These are phyloP conservation scores for Clarias magur DNA, from an alignment of 2,113 vertebrate genomes.

Conservation along the genomic window DNA sequence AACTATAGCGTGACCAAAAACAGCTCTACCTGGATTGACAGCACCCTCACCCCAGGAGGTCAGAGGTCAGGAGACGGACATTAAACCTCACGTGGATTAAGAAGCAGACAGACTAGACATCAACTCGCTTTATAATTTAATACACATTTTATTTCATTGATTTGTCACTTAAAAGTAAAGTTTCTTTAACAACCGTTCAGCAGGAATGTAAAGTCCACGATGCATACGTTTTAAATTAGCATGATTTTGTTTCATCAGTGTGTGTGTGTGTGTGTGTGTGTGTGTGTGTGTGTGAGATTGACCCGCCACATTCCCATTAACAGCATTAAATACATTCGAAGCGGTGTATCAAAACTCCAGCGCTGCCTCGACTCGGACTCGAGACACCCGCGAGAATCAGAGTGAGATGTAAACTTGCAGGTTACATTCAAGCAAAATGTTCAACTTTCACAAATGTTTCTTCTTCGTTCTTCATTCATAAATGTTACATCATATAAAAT, in stretches of 20 bases:
- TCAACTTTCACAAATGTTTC: constrained; percentile 36
- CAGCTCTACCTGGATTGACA: no score
- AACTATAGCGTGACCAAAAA: no score
- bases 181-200: constrained; percentile 23
- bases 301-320: constrained; percentile 13
- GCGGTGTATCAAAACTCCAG: constrained; percentile 31
- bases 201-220: constrained; percentile 42
- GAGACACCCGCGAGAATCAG: constrained; percentile 19
- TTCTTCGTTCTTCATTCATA: constrained; percentile 28
- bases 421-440: constrained; percentile 51
- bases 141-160: constrained; percentile 25
- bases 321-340: constrained; percentile 49
- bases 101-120: neutral
- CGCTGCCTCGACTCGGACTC: neutral
- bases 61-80: neutral
- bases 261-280: neutral
- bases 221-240: constrained; percentile 17
- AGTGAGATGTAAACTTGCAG: constrained; percentile 52
- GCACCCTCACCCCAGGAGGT: neutral
- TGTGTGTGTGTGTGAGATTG: no score
- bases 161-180: constrained; percentile 42
- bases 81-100: neutral
- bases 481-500: constrained; percentile 19
- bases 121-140: neutral
- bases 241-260: neutral